A percentile compares a stretch with the other conserved stretches of the same genome.
Evolutionary conservation across 1,140 invertebrate genomes (phyloP).

Genomic region (Orchestia grillus): DNA sequence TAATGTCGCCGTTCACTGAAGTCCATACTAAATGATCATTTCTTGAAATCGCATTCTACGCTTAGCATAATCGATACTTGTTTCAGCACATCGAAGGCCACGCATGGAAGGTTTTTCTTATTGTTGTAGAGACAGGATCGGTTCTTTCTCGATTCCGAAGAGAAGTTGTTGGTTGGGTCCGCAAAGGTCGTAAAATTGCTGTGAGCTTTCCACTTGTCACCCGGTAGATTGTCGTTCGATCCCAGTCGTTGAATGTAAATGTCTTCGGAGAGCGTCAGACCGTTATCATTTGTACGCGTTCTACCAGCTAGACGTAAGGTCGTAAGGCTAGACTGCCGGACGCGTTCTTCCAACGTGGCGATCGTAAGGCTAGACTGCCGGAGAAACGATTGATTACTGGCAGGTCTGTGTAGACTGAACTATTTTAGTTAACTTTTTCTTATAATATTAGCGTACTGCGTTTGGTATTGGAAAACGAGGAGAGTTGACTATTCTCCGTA

Average conservation of each 20-base stretch:
- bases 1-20: too few relatives aligned
- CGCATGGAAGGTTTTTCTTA: background rate
- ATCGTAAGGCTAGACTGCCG: background rate
- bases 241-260: background rate
- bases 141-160: background rate
- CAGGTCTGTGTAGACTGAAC: background rate
- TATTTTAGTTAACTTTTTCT: background rate
- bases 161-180: background rate
- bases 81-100: background rate
- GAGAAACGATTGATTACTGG: background rate
- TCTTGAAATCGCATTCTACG: background rate
- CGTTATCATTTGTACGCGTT: background rate
- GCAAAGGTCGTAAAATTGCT: background rate
- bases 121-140: background rate
- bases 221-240: background rate
- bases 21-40: background rate
- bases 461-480: background rate
- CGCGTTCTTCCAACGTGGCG: background rate
- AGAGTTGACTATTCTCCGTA: background rate
- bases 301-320: too few relatives aligned
- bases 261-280: background rate
- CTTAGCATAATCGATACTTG: background rate
- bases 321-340: background rate
- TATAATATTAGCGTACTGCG: background rate
- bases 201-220: background rate